Evolutionary conservation across 2,113 vertebrate genomes (phyloP).

Genomic region (Sinocyclocheilus maitianheensis): DNA sequence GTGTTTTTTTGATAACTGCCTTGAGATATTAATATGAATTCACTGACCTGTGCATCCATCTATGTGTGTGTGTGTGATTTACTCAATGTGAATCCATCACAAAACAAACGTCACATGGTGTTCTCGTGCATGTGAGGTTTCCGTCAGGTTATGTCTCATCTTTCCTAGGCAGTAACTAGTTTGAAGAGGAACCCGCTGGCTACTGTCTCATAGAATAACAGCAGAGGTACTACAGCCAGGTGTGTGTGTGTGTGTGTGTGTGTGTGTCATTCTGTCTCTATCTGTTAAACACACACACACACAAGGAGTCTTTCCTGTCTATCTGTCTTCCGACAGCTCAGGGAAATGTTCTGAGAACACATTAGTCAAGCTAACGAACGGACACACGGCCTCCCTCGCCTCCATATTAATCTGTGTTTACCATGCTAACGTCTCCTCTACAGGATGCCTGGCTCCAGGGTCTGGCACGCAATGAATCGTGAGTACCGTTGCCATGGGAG

Average conservation of each 20-base stretch:
- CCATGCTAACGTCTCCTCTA: slow-evolving; percentile 45
- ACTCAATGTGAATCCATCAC: neutral
- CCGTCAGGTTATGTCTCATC: neutral
- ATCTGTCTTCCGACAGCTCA: neutral
- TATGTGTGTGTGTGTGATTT: neutral
- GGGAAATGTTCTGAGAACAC: slow-evolving; percentile 19
- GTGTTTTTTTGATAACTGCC: neutral
- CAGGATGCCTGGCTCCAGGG: slow-evolving; percentile 48
- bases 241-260: slow-evolving; percentile 10
- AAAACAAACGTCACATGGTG: neutral
- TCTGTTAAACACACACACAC: slow-evolving; percentile 3
- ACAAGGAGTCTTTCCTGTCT: slow-evolving; percentile 21
- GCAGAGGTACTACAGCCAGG: neutral
- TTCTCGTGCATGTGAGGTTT: neutral
- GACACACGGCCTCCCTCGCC: slow-evolving; percentile 35
- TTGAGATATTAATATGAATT: neutral
- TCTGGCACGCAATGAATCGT: slow-evolving; percentile 40
- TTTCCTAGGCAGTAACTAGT: neutral
- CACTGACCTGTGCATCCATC: neutral
- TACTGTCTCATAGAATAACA: slow-evolving; percentile 21
- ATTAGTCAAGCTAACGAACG: slow-evolving; percentile 45
- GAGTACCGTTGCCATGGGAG: slow-evolving; percentile 48
- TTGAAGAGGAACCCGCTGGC: slow-evolving; percentile 2
- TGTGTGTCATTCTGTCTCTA: neutral
- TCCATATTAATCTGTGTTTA: slow-evolving; percentile 53